Evolutionary conservation across 2,888 invertebrate genomes (phyloP).

Genomic region (Branchellion lobata): DNA sequence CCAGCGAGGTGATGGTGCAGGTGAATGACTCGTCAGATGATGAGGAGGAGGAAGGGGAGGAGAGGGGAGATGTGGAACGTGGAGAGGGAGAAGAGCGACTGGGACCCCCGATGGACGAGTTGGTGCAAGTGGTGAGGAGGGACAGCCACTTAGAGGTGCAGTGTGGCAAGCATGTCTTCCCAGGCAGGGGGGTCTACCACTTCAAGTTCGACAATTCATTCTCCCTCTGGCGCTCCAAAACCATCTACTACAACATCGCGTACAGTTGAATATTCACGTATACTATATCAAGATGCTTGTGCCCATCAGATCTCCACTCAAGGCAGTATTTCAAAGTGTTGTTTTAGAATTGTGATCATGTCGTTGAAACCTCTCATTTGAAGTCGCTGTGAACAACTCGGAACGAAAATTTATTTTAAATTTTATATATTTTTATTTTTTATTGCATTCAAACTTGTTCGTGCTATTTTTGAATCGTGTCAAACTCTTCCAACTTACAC

Average conservation of each 20-base stretch:
- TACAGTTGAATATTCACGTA: conserved; percentile 73
- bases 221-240: conserved; percentile 97
- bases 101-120: conserved; percentile 73
- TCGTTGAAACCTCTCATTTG: too few species aligned
- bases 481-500: too few species aligned
- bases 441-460: too few species aligned
- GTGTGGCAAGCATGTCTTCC: conserved; percentile 94
- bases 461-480: too few species aligned
- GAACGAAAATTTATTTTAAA: too few species aligned
- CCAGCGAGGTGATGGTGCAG: conserved; percentile 88
- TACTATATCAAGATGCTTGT: too few species aligned
- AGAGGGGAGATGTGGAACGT: conserved; percentile 69
- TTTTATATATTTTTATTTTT: too few species aligned
- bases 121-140: conserved; percentile 82
- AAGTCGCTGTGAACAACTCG: too few species aligned
- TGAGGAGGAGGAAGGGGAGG: conserved; percentile 71
- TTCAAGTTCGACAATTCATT: conserved; percentile 99
- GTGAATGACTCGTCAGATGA: conserved; percentile 93
- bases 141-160: conserved; percentile 96
- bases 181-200: conserved; percentile 93
- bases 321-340: too few species aligned
- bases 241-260: conserved; percentile 95
- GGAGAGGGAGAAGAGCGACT: conserved; percentile 62
- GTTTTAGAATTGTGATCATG: too few species aligned
- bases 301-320: conserved; percentile 17